Conservation (phyloP, 2,113 vertebrate genomes). For the Brienomyrus longianalis region DNA sequence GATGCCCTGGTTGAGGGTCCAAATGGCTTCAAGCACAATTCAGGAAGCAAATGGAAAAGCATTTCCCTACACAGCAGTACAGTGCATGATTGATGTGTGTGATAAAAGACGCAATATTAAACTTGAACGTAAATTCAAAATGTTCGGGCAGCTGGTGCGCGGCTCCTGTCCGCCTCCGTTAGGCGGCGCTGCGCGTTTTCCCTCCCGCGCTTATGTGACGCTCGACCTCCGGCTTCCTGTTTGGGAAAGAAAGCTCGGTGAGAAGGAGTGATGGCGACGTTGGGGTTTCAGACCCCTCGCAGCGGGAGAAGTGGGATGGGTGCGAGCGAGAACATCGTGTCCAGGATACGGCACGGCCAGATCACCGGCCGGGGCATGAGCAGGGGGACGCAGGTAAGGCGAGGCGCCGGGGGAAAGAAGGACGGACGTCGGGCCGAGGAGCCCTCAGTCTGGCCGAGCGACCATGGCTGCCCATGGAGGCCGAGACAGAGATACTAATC, state of each 20-base stretch:
- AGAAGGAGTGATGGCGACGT: constrained; percentile 69
- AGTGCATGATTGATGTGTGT: neutral
- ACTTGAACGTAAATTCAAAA: neutral
- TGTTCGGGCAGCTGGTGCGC: neutral
- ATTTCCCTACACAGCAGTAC: neutral
- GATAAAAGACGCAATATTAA: neutral
- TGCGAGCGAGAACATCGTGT: constrained; percentile 65
- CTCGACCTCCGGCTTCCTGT: constrained; percentile 64
- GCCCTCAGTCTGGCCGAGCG: neutral
- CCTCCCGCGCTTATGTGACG: constrained; percentile 16
- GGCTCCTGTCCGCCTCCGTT: neutral
- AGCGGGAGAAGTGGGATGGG: constrained; percentile 47
- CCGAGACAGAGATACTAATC: neutral
- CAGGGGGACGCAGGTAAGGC: constrained; percentile 75
- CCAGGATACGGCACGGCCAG: constrained; percentile 68
- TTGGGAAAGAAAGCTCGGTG: constrained; percentile 57
- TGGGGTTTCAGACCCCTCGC: constrained; percentile 58
- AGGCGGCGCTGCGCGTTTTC: constrained; percentile 25
- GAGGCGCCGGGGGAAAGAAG: neutral
- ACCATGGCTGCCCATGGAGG: neutral
- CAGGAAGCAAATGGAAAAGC: neutral
- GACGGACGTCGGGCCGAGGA: neutral
- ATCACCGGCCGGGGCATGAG: constrained; percentile 73
- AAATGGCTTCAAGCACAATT: neutral
- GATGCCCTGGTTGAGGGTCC: no score